These are phyloP conservation scores for Lycodopsis pacificus DNA, from an alignment of 2,797 vertebrate genomes.

Conservation along the genomic window DNA sequence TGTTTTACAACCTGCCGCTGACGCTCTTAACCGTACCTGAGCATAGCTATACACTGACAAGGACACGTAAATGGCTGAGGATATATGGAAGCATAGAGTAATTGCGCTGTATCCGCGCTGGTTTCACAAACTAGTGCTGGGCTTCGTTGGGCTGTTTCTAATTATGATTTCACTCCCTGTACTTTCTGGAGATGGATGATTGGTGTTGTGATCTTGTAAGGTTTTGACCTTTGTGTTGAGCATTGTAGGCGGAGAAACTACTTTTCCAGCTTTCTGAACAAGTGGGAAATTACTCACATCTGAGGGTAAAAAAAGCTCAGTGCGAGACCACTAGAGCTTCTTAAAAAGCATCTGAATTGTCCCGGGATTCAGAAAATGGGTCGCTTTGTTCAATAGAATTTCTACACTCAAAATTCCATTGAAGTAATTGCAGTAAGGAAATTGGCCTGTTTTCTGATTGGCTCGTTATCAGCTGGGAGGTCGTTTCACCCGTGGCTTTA, in stretches of 20 bases:
- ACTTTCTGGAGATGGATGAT: slow-evolving; percentile 40
- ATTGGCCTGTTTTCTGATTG: slow-evolving; percentile 34
- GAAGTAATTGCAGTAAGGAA: slow-evolving; percentile 30
- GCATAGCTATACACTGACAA: slow-evolving; percentile 36
- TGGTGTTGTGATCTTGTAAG: slow-evolving; percentile 24
- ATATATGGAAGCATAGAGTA: slow-evolving; percentile 34
- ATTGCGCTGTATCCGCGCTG: slow-evolving; percentile 34
- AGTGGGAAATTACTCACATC: slow-evolving; percentile 4
- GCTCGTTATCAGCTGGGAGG: slow-evolving; percentile 29
- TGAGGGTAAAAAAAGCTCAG: neutral
- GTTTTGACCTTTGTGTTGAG: slow-evolving; percentile 38
- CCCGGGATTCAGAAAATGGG: slow-evolving; percentile 33
- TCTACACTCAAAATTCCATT: slow-evolving; percentile 24
- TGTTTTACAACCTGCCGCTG: slow-evolving; percentile 64
- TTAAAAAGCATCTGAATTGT: slow-evolving; percentile 24
- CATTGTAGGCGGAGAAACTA: neutral
- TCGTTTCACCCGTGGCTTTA: slow-evolving; percentile 33
- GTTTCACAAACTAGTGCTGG: slow-evolving; percentile 35
- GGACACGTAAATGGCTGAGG: slow-evolving; percentile 52
- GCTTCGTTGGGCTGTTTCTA: slow-evolving; percentile 32
- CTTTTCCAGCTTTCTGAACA: slow-evolving; percentile 13
- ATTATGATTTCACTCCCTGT: slow-evolving; percentile 44
- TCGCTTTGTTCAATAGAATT: slow-evolving; percentile 32
- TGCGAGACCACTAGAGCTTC: slow-evolving; percentile 3
- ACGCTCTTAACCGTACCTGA: slow-evolving; percentile 38